Evolutionary conservation across 2,888 invertebrate species (phyloP).

Genomic region (Orthosia cruda): DNA sequence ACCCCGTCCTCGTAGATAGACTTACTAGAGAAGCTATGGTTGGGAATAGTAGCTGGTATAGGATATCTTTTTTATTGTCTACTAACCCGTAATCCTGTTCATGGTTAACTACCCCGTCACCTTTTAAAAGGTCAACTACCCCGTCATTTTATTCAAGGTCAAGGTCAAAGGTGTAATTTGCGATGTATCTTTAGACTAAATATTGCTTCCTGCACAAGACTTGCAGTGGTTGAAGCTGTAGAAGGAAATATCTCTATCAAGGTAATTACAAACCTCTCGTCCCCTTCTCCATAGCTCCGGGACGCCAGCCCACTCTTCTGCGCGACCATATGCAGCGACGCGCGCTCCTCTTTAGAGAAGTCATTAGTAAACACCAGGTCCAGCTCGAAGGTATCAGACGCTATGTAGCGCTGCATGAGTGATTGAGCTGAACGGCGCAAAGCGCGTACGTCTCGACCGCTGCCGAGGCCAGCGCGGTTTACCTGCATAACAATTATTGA

Average conservation of each 20-base stretch:
- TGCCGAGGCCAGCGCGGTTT: slow-evolving; percentile 85
- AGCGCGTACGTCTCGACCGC: slow-evolving; percentile 71
- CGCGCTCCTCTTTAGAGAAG: slow-evolving; percentile 93
- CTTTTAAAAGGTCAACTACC: background rate
- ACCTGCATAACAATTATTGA: slow-evolving; percentile 73
- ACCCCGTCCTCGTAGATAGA: too few species aligned
- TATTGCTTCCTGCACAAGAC: too few species aligned
- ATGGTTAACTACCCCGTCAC: too few species aligned
- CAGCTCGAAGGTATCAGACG: slow-evolving; percentile 84
- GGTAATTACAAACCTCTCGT: slow-evolving; percentile 72
- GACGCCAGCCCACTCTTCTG: slow-evolving; percentile 87
- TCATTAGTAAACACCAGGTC: slow-evolving; percentile 92
- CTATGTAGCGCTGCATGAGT: slow-evolving; percentile 82
- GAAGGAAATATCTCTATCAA: too few species aligned
- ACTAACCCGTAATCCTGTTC: too few species aligned
- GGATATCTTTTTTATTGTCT: too few species aligned
- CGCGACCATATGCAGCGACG: slow-evolving; percentile 91
- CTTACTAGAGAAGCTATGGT: too few species aligned
- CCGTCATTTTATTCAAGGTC: background rate
- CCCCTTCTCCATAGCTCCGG: slow-evolving; percentile 89
- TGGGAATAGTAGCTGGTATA: too few species aligned
- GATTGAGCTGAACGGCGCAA: slow-evolving; percentile 75
- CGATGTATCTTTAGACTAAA: background rate
- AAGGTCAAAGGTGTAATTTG: background rate
- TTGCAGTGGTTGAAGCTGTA: too few species aligned